These are phyloP conservation scores for Orgyia antiqua DNA, from an alignment of 2,888 invertebrate genomes.

Conservation along the genomic window DNA sequence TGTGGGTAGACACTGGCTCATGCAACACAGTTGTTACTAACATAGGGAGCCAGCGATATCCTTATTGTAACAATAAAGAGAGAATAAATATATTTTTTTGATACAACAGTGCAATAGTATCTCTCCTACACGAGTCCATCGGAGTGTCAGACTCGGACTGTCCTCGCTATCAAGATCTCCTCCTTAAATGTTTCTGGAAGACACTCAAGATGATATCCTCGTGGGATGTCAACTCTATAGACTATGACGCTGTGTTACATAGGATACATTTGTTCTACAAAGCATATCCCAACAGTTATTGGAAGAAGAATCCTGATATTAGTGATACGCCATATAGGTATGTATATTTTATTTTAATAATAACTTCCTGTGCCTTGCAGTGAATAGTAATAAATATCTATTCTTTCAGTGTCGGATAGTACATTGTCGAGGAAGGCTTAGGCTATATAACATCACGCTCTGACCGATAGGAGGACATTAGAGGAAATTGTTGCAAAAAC, in stretches of 20 bases:
- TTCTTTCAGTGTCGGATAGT: no score
- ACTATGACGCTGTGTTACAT: slow-evolving; percentile 86
- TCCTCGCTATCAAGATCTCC: slow-evolving; percentile 87
- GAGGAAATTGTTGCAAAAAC: no score
- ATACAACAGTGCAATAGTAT: slow-evolving; percentile 91
- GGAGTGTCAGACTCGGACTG: slow-evolving; percentile 78
- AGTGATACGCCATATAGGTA: slow-evolving; percentile 90
- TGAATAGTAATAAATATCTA: no score
- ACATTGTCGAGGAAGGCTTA: no score
- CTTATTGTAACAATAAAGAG: no score
- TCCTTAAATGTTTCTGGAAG: slow-evolving; percentile 97
- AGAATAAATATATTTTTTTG: no score
- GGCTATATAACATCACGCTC: no score
- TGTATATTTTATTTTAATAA: slow-evolving; percentile 6
- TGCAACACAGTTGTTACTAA: no score
- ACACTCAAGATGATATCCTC: slow-evolving; percentile 91
- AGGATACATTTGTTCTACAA: slow-evolving; percentile 94
- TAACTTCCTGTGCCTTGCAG: no score
- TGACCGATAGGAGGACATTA: no score
- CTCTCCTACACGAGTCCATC: slow-evolving; percentile 91
- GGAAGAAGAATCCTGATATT: slow-evolving; percentile 86
- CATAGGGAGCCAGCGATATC: no score
- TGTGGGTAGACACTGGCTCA: no score
- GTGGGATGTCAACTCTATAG: slow-evolving; percentile 85
- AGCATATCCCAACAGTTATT: slow-evolving; percentile 90